These are phyloP conservation scores for Ellobius talpinus DNA, from an alignment of 2,113 vertebrate species.

Conservation along the genomic window DNA sequence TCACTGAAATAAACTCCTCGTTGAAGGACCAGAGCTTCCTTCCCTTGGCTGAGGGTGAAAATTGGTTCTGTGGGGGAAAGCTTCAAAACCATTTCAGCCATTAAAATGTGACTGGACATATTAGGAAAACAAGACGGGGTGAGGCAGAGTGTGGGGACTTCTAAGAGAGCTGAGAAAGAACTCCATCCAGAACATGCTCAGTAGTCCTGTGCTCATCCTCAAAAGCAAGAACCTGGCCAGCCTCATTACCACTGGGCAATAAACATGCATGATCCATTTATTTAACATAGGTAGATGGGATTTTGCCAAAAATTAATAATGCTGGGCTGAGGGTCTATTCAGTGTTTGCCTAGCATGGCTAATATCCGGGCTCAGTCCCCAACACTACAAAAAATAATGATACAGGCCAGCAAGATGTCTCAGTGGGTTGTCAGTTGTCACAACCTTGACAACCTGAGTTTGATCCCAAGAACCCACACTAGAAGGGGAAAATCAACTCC, in stretches of 20 bases:
- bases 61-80: constrained; percentile 85
- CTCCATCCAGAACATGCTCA: constrained; percentile 68
- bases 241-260: constrained; percentile 77
- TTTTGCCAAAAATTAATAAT: constrained; percentile 83
- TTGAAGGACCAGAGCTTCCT: constrained; percentile 79
- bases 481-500: background rate
- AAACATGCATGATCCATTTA: constrained; percentile 78
- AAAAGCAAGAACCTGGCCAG: constrained; percentile 65
- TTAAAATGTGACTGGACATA: constrained; percentile 85
- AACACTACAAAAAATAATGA: background rate
- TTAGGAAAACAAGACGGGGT: constrained; percentile 82
- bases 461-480: background rate
- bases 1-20: constrained; percentile 80
- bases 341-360: background rate
- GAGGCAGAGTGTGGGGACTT: constrained; percentile 65
- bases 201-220: constrained; percentile 60
- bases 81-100: constrained; percentile 86
- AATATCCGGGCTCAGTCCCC: background rate
- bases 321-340: background rate
- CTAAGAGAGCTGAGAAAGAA: constrained; percentile 79
- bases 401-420: background rate
- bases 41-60: constrained; percentile 85
- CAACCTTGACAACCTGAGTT: background rate
- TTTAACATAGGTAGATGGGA: constrained; percentile 70
- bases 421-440: background rate